A percentile compares a stretch with the other conserved stretches of the same genome.
These are phyloP conservation scores for Bubo bubo DNA, from an alignment of 2,113 vertebrate species.

Conservation along the genomic window DNA sequence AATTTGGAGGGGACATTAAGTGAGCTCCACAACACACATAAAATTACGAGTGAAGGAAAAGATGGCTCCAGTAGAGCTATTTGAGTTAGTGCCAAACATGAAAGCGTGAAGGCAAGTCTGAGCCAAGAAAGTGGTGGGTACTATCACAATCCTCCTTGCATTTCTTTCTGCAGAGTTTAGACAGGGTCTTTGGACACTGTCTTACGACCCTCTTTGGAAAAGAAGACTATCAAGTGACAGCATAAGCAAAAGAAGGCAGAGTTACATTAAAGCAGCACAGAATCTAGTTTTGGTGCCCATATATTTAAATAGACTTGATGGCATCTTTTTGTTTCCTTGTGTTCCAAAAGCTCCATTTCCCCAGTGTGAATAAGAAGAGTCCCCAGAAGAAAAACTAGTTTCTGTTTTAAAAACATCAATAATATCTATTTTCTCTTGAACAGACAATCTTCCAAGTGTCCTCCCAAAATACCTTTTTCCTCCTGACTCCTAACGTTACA, in stretches of 20 bases:
- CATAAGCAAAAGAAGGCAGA: neutral
- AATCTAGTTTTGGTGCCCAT: neutral
- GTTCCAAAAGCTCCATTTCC: neutral
- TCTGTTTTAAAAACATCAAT: neutral
- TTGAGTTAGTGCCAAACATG: neutral
- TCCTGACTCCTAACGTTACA: neutral
- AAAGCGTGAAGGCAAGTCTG: neutral
- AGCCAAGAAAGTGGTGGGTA: neutral
- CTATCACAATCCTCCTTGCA: neutral
- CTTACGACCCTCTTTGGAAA: neutral
- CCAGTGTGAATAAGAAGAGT: neutral
- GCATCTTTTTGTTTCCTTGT: neutral
- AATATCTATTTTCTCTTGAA: neutral
- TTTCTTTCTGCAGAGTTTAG: neutral
- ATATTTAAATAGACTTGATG: fast-evolving
- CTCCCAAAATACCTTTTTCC: neutral
- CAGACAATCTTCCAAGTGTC: neutral
- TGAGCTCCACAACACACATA: neutral
- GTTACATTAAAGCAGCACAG: neutral
- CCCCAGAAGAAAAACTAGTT: neutral
- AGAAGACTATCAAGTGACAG: neutral
- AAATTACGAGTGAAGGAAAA: neutral
- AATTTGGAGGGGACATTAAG: neutral
- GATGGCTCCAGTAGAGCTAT: neutral
- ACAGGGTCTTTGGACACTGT: neutral